Evolutionary conservation across 1,140 invertebrate genomes (phyloP).

Genomic region (Rhopalosiphum maidis): DNA sequence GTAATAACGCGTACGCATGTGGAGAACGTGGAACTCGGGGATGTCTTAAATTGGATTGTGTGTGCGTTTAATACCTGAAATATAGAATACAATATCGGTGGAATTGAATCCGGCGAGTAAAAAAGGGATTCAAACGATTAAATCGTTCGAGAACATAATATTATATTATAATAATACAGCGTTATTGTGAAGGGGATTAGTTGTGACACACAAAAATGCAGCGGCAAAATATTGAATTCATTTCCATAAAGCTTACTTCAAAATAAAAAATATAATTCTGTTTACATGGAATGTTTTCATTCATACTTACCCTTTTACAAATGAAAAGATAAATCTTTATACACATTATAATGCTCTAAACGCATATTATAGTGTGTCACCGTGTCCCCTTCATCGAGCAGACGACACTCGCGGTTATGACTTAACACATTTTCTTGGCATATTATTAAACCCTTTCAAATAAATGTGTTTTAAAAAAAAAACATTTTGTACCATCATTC

Average conservation of each 20-base stretch:
- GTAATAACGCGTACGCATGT: not conserved
- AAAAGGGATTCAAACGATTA: not conserved
- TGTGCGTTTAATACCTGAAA: not conserved
- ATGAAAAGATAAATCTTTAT: not conserved
- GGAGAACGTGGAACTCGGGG: not conserved
- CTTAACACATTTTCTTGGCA: not conserved
- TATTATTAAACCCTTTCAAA: constrained; percentile 1
- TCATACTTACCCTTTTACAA: constrained; percentile 1
- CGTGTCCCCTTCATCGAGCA: not conserved
- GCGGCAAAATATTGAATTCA: not conserved
- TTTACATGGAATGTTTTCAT: not conserved
- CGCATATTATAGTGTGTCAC: not conserved
- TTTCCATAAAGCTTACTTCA: not conserved
- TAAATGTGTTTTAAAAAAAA: not conserved
- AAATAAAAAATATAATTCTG: not conserved
- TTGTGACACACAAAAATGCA: not conserved
- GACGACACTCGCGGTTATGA: not conserved
- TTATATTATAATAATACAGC: not conserved
- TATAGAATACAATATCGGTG: not conserved
- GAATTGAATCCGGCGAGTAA: not conserved
- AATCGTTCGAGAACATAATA: not conserved
- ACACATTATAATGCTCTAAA: not conserved
- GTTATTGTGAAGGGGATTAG: not conserved
- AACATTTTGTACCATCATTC: not conserved
- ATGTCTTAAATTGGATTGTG: not conserved